Base-by-base conservation (phyloP, 2,888 invertebrate species). In the Leptinotarsa tumamoca region DNA sequence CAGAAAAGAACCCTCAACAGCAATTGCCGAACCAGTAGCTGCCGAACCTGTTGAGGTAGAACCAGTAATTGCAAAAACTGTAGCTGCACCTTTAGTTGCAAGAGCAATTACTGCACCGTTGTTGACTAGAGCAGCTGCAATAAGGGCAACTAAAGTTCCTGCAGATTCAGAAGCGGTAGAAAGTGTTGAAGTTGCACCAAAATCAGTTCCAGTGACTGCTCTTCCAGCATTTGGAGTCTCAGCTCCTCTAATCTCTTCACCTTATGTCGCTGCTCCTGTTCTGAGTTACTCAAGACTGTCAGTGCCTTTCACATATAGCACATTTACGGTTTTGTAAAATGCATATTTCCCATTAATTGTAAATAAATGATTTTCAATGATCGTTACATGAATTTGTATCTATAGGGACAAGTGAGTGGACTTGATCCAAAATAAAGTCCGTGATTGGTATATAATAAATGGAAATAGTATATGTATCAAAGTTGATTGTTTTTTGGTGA, bases 1-100 rank as follows among this genome's bases (percentile, higher is more conserved):
- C 0, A 92, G 92, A 87, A 92, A 91, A 84, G 91, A 91, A 72
- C 92, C 92, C 0, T 84, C 86, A 77, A 73, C 71, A 4, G 89
- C 89, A 5, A 82, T 83, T 2, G 78, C 80, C 23, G 76, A 72
- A 69, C 21, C 74, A 54, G 66, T 75, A 21, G 68, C 71, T 17
- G 67, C 75, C 17, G 72, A 75, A 54, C 50, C 73, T 15, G 67
- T 67, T 7, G 63, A 70, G 10, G 67, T 61, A 3, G 61, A 75
- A 50, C 70, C 73, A n/a, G 18, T 58, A 7, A 15, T 51, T 17
- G 72, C 68, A 14, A 72, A 67, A 27, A 43, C 33, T 27, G 27
- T 72, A 4, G 72, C 72, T 18, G 72, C 77, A 18, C 74, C 76
- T 18, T 50, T 74, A n/a, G 78, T 69, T 10, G 78, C 74, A 5